These are phyloP conservation scores for Eremophila alpestris DNA, from an alignment of 2,797 vertebrate species.

Conservation along the genomic window DNA sequence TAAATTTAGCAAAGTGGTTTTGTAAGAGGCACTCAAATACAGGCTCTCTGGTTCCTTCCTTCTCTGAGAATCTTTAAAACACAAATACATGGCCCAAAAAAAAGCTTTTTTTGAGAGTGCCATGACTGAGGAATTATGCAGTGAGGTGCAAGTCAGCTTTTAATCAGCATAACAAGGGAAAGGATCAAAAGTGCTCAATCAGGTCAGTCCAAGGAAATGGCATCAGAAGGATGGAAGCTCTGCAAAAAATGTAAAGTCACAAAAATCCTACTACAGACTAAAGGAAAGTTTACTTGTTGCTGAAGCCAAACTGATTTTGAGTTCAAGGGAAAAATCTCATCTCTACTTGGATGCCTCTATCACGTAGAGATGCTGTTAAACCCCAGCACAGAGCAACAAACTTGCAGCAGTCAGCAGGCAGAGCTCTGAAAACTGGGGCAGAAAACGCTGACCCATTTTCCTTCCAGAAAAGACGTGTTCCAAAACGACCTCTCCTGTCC, in stretches of 20 bases:
- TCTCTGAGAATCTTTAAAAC: neutral
- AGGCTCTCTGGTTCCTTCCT: neutral
- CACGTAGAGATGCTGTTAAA: neutral
- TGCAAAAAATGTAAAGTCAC: neutral
- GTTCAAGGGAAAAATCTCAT: neutral
- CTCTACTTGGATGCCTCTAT: neutral
- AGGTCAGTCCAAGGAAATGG: neutral
- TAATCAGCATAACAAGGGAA: neutral
- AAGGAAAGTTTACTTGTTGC: neutral
- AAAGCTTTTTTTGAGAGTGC: neutral
- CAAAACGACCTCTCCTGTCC: constrained; percentile 18
- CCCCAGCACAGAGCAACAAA: neutral
- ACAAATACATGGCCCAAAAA: neutral
- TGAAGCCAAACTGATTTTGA: neutral
- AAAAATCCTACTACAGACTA: neutral
- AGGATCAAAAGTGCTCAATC: neutral
- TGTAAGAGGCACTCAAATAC: neutral
- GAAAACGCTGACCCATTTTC: constrained; percentile 47
- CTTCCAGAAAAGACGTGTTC: neutral
- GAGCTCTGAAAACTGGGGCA: constrained; percentile 24
- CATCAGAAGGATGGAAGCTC: neutral
- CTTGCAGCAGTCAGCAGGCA: neutral
- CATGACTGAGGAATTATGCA: neutral
- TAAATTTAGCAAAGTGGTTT: neutral
- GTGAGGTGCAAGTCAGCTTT: neutral